Percentiles rank a stretch among this genome's conserved stretches.
These are phyloP conservation scores for Leptosomus discolor DNA, from an alignment of 2,113 vertebrate genomes.

Conservation along the genomic window DNA sequence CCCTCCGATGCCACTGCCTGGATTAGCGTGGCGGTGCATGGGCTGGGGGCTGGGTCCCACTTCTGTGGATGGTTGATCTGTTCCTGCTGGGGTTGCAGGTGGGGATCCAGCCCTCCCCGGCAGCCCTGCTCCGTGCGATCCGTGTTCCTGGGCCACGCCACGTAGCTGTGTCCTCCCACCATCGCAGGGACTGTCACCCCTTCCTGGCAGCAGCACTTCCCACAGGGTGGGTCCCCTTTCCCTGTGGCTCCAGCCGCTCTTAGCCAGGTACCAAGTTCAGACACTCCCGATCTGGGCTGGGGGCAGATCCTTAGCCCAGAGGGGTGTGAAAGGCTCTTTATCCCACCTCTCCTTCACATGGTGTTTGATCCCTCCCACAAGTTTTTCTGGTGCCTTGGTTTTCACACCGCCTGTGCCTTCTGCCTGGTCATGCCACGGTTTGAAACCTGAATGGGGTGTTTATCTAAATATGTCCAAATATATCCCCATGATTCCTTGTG, in stretches of 20 bases:
- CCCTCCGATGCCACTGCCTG: background rate
- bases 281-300: rapidly evolving
- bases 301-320: background rate
- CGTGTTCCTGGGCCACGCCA: rapidly evolving
- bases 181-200: rapidly evolving
- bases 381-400: slow-evolving; percentile 7
- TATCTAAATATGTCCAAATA: slow-evolving; percentile 6
- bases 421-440: background rate
- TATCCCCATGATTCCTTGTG: background rate
- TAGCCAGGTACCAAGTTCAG: background rate
- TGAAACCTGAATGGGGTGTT: slow-evolving; percentile 35
- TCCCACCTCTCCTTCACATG: background rate
- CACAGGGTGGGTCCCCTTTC: background rate
- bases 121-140: rapidly evolving
- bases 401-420: background rate
- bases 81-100: background rate
- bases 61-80: background rate
- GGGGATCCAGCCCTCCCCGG: background rate
- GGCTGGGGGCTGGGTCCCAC: background rate
- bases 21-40: rapidly evolving
- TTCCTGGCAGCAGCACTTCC: background rate
- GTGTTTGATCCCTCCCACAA: slow-evolving; percentile 6
- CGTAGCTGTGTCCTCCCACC: rapidly evolving
- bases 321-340: slow-evolving; percentile 46
- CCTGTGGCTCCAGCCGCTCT: background rate